Base-by-base conservation (phyloP, 1,140 invertebrate genomes). In the Oryctes rhinoceros region DNA sequence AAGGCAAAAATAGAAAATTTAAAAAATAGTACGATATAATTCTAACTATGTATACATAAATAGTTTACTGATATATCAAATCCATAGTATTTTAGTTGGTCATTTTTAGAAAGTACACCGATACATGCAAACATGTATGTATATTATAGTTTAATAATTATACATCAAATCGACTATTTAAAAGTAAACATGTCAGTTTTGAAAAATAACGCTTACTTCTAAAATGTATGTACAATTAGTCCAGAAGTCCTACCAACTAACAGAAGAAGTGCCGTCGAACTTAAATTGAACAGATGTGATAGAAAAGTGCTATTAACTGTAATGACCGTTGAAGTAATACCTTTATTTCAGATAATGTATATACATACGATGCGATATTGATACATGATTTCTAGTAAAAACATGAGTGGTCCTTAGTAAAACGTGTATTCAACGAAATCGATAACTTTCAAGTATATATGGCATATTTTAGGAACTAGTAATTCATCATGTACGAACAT, bases 41-140 rank as follows among this genome's bases (percentile, higher is more conserved):
- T 53, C 53, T 59, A 59, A 59, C 53, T 71, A 30, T 71, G 20
- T 71, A 71, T 71, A 15, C 20, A 71, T 20, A 67, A 18, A 67
- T 62, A n/a, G 53, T 62, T 62, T 62, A 62, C 30, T 4, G 15
- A 5, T 67, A 53, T 53, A n/a, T 53, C 13, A 59, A 59, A 6
- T 59, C 24, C 35, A 71, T 71, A 62, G 53, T 62, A 71, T 35
- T 71, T 71, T 71, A 71, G 65, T 71, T 71, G 65, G 65, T 71
- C 65, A 71, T 71, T 35, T 71, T 71, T 71, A 35, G 35, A 71
- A 37, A 24, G 24, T 71, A 71, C 65, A 9, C 13, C 11, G 24
- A 71, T 71, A 71, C 65, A 71, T 37, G 24, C 65, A 71, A 71
- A 71, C 24, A 71, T 71, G 35, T 37, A 35, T 24, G 24, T 71